Conservation (phyloP, 2,113 vertebrate genomes). For the Urocolius indicus region DNA sequence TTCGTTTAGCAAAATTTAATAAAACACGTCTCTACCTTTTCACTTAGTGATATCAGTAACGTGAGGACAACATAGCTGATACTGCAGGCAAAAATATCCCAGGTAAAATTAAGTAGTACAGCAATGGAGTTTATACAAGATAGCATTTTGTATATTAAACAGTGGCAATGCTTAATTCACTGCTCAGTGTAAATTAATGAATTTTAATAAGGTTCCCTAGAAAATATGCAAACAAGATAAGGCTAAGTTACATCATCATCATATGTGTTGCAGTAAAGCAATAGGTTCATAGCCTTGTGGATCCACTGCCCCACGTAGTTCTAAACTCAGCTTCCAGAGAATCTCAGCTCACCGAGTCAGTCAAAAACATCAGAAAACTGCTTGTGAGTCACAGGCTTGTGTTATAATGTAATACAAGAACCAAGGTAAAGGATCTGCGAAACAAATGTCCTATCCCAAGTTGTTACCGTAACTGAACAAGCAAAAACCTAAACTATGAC, state of each 20-base stretch:
- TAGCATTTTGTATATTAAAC: neutral
- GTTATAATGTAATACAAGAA: neutral
- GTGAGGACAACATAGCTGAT: neutral
- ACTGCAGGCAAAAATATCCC: neutral
- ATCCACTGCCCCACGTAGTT: neutral
- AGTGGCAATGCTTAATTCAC: neutral
- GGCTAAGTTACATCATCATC: neutral
- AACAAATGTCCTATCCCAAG: neutral
- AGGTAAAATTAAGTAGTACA: neutral
- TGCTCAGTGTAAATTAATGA: neutral
- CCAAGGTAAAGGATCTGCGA: neutral
- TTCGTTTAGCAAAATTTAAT: neutral
- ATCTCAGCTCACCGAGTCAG: neutral
- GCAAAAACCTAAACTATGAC: neutral
- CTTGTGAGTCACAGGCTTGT: neutral
- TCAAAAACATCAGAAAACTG: neutral
- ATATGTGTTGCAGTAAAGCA: neutral
- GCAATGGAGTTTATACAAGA: neutral
- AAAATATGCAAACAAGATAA: neutral
- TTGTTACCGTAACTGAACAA: neutral
- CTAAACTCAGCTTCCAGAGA: neutral
- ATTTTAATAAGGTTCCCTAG: neutral
- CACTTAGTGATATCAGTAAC: neutral
- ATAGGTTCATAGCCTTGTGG: neutral
- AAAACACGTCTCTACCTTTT: neutral